Evolutionary conservation across 1,140 invertebrate genomes (phyloP).

Genomic region (Bursaphelenchus mucronatus): DNA sequence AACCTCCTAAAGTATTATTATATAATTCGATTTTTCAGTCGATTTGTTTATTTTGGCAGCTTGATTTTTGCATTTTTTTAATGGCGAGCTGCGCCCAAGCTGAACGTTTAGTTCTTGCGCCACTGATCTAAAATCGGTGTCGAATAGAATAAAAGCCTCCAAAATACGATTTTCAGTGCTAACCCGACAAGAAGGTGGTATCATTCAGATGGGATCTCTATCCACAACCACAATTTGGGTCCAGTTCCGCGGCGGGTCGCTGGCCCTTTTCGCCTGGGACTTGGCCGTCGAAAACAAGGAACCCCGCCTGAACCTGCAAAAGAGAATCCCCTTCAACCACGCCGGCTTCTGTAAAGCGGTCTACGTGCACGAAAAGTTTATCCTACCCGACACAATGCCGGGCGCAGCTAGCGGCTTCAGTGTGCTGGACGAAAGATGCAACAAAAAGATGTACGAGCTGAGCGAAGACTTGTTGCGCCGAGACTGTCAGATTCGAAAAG

Average conservation of each 20-base stretch:
- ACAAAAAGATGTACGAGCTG: constrained; percentile 17
- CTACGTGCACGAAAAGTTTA: constrained; percentile 9
- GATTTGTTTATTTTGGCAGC: neutral
- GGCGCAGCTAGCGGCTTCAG: constrained; percentile 10
- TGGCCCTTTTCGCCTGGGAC: constrained; percentile 10
- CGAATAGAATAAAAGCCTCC: no score
- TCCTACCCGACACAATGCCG: constrained; percentile 14
- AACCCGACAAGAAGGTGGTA: neutral
- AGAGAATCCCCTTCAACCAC: constrained; percentile 1
- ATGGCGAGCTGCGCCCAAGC: neutral
- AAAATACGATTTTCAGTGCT: no score
- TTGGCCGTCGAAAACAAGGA: constrained; percentile 1
- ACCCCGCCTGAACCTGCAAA: constrained; percentile 2
- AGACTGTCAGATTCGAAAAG: neutral
- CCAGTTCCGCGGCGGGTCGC: constrained; percentile 17
- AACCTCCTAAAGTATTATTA: no score
- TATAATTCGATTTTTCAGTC: neutral
- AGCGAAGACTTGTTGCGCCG: neutral
- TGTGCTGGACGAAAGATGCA: constrained; percentile 8
- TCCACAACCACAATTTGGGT: constrained; percentile 17
- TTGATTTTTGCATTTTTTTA: constrained; percentile 6
- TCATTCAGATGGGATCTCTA: constrained; percentile 9
- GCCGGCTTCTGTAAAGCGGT: constrained; percentile 9
- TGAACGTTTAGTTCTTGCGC: no score
- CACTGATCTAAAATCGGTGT: no score